Conservation (phyloP, 2,113 vertebrate species). For the Xiphias gladius region DNA sequence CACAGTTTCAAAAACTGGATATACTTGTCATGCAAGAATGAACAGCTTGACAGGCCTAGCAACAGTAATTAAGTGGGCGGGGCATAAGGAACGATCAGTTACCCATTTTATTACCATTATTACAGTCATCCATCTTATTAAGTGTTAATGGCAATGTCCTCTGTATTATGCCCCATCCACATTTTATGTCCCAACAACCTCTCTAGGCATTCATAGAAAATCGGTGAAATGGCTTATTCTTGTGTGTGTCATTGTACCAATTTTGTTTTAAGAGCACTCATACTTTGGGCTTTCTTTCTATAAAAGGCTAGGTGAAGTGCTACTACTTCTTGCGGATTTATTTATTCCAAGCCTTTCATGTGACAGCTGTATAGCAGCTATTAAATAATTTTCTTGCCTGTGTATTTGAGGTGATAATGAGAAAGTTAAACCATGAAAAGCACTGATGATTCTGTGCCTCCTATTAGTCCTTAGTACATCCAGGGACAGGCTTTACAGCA, state of each 20-base stretch:
- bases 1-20: background rate
- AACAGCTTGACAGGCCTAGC: background rate
- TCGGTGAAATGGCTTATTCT: background rate
- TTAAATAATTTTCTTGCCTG: background rate
- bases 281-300: background rate
- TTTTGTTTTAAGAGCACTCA: slow-evolving; percentile 12
- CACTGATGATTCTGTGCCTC: background rate
- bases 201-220: background rate
- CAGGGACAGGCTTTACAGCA: background rate
- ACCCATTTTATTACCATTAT: too few relatives aligned
- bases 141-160: background rate
- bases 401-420: background rate
- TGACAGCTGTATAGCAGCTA: background rate
- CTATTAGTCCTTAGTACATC: background rate
- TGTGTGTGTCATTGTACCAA: background rate
- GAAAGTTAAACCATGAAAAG: slow-evolving; percentile 1
- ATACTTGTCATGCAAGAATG: background rate
- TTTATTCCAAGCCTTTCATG: slow-evolving; percentile 4
- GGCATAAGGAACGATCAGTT: background rate
- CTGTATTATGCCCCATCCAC: background rate
- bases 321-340: background rate
- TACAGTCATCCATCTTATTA: too few relatives aligned
- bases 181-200: background rate
- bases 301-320: background rate
- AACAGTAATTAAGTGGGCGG: background rate